phyloP scores from a whole-genome alignment of 35 echinoderm and acorn worm genomes.

The Hemicentrotus pulcherrimus region DNA sequence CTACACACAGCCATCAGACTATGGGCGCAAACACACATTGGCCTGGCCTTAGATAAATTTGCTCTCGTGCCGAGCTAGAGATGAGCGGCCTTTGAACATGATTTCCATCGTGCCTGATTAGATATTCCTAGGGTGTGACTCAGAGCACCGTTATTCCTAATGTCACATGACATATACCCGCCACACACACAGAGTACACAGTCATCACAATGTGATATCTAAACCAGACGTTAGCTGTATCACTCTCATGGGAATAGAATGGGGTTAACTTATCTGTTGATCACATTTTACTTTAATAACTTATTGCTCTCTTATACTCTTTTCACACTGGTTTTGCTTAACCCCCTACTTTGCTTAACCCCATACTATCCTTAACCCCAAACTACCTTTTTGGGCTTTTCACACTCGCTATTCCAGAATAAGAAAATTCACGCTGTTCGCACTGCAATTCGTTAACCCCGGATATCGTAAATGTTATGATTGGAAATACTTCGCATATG shows the following conservation, averaged over 20 bases:
- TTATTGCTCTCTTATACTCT: too few species aligned
- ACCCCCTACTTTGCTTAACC: too few species aligned
- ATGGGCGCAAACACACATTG: constrained; percentile 5
- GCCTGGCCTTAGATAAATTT: not conserved
- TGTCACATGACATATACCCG: not conserved
- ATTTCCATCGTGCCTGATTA: not conserved
- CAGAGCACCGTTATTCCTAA: not conserved
- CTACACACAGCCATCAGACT: not conserved
- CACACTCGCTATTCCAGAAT: too few species aligned
- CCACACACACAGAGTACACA: not conserved
- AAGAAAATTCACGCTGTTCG: too few species aligned
- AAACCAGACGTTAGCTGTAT: not conserved
- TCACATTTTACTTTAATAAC: too few species aligned
- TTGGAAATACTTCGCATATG: too few species aligned
- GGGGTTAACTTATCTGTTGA: too few species aligned
- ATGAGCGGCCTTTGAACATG: not conserved
- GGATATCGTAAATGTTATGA: too few species aligned
- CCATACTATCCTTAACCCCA: too few species aligned
- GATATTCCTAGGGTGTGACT: not conserved
- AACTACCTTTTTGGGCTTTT: too few species aligned
- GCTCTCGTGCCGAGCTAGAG: not conserved
- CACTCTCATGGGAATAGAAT: not conserved
- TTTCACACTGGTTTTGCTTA: too few species aligned
- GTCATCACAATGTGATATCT: not conserved
- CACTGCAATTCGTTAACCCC: too few species aligned